These are phyloP conservation scores for Serranus cabrilla DNA, from an alignment of 2,797 vertebrate genomes.

Conservation along the genomic window DNA sequence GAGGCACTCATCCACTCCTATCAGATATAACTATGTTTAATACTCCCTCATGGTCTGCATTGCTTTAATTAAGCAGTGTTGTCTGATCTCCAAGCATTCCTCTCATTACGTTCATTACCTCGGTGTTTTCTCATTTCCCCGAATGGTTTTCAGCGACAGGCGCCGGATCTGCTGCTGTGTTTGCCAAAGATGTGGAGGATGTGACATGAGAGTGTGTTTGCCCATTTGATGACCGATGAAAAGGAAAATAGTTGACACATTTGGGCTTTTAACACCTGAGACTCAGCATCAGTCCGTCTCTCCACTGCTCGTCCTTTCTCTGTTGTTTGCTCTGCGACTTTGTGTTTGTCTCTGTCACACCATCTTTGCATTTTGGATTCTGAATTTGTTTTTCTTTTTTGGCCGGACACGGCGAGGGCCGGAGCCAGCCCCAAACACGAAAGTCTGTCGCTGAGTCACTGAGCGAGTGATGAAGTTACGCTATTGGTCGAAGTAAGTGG, in stretches of 20 bases:
- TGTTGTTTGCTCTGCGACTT: constrained; percentile 16
- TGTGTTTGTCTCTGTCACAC: constrained; percentile 15
- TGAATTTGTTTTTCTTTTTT: constrained; percentile 6
- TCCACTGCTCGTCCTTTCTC: constrained; percentile 15
- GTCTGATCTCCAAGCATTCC: constrained; percentile 50
- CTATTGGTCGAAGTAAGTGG: too few species aligned
- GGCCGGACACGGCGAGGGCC: too few species aligned
- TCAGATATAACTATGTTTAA: constrained; percentile 52
- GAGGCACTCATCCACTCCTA: constrained; percentile 26
- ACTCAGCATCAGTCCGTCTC: constrained; percentile 23
- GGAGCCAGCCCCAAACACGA: too few species aligned
- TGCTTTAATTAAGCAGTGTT: constrained; percentile 71
- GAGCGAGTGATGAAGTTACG: too few species aligned
- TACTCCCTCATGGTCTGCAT: constrained; percentile 42
- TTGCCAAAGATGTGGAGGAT: constrained; percentile 33
- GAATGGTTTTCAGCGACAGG: constrained; percentile 47
- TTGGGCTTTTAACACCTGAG: constrained; percentile 19
- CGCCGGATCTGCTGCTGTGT: constrained; percentile 33
- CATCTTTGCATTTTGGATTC: background rate
- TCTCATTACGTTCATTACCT: constrained; percentile 65
- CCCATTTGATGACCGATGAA: constrained; percentile 23
- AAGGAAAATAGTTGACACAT: constrained; percentile 44
- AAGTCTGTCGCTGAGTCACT: too few species aligned
- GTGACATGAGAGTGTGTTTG: constrained; percentile 50
- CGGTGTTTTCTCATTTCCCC: constrained; percentile 64